Evolutionary conservation across 2,113 vertebrate species (phyloP), one percentile per base, ranked within the genome.

Genomic region (Limnothrissa miodon): DNA sequence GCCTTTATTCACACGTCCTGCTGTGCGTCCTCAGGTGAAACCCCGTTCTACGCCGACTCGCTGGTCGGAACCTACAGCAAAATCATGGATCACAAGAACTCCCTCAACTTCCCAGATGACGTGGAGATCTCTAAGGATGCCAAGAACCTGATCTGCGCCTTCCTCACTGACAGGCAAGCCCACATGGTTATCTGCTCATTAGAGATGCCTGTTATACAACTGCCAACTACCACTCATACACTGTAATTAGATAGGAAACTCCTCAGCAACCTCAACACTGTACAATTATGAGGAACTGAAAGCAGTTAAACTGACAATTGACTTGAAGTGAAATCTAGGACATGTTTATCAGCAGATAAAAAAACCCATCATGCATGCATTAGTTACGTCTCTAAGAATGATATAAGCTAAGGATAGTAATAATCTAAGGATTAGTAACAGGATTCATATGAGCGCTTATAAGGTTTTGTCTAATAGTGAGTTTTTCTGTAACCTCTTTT

Each of bases 31-130:
- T 86, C 87, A 99, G 98, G 98, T 0, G 98, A 99, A 90, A 99
- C 98, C 42, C 98, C 98, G 0, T 99, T 99, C 93, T 99, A 99
- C 81, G 98, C 98, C 0, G 98, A 99, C 92, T 99, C 98, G 0
- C 92, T 99, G 87, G 98, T 99, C 85, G 98, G 98, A 91, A 99
- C 98, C 0, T 99, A 99, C 45, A 99, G 98, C 93, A 99, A 99
- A 94, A 99, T 99, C 92, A 99, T 99, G 98, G 98, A 99, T 94
- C 97, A 99, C 89, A 99, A 99, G 92, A 99, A 99, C 92, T 97
- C 98, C 10, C 91, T 99, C 0, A 97, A 95, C 92, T 99, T 99
- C 88, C 98, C 98, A 0, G 97, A 98, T 90, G 98, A 99, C 78
- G 96, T 99, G 85, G 98, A 99, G 92, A 99, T 99, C 91, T 99